Conservation (phyloP, 2,888 invertebrate genomes). For the Philopedon plagiatum region DNA sequence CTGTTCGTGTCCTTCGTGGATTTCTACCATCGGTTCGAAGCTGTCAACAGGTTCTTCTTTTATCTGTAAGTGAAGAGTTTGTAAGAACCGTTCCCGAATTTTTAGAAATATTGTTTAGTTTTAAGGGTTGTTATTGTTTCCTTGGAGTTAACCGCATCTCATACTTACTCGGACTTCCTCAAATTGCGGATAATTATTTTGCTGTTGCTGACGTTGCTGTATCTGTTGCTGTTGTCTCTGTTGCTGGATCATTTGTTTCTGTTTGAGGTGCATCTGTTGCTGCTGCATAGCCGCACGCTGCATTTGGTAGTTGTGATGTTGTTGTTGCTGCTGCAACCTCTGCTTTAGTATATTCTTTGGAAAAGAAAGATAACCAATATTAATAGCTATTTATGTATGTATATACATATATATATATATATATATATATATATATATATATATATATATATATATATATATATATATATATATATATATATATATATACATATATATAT, state of each 20-base stretch:
- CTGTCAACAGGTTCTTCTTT: constrained; percentile 63
- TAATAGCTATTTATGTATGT: constrained; percentile 5
- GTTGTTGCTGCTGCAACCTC: constrained; percentile 36
- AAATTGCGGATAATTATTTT: constrained; percentile 43
- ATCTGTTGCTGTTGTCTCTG: constrained; percentile 29
- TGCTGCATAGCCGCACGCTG: constrained; percentile 41
- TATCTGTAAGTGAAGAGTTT: constrained; percentile 29
- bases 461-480: too few relatives aligned
- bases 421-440: too few relatives aligned
- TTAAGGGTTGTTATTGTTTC: too few relatives aligned
- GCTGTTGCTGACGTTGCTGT: constrained; percentile 33
- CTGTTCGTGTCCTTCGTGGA: constrained; percentile 61
- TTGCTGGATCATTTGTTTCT: constrained; percentile 36
- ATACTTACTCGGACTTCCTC: constrained; percentile 46
- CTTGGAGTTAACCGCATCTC: too few relatives aligned
- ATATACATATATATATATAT: too few relatives aligned
- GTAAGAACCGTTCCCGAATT: background rate
- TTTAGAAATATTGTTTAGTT: too few relatives aligned
- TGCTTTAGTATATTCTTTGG: constrained; percentile 36
- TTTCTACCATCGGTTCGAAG: constrained; percentile 66
- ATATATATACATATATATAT: constrained; percentile 21
- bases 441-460: too few relatives aligned
- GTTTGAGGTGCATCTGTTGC: constrained; percentile 40
- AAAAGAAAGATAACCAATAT: constrained; percentile 12
- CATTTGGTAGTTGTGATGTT: constrained; percentile 38